Evolutionary conservation across 64 coral and sea anemone genomes (phyloP).

Genomic region (Porites australiensis): DNA sequence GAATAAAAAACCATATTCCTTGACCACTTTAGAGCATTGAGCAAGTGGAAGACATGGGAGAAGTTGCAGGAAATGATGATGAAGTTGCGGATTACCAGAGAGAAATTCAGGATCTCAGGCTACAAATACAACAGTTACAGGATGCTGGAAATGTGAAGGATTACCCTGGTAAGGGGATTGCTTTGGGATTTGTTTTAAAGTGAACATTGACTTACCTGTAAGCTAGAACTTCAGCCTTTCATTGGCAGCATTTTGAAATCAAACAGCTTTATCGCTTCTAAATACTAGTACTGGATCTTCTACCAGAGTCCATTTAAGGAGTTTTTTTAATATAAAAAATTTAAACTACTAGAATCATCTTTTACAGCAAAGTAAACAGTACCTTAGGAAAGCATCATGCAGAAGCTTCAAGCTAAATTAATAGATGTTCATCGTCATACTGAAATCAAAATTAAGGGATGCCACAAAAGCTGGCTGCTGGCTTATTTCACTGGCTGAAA

Average conservation of each 20-base stretch:
- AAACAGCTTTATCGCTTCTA: background rate
- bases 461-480: too few relatives aligned
- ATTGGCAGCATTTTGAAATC: background rate
- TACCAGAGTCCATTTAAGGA: background rate
- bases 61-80: background rate
- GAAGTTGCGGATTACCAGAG: conserved; percentile 39
- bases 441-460: too few relatives aligned
- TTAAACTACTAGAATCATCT: too few relatives aligned
- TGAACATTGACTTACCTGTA: background rate
- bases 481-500: too few relatives aligned
- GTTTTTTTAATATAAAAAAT: background rate
- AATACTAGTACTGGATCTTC: background rate
- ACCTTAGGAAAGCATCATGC: too few relatives aligned
- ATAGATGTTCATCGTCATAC: too few relatives aligned
- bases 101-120: conserved; percentile 48
- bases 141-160: conserved; percentile 46
- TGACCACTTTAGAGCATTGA: conserved; percentile 47
- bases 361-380: too few relatives aligned
- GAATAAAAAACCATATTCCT: background rate
- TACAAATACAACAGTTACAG: conserved; percentile 49
- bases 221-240: background rate
- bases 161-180: background rate
- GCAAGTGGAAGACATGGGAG: conserved; percentile 45
- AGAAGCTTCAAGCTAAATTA: too few relatives aligned
- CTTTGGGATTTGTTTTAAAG: background rate